Evolutionary conservation across 2,888 invertebrate genomes (phyloP).

Genomic region (Lycaena phlaeas): DNA sequence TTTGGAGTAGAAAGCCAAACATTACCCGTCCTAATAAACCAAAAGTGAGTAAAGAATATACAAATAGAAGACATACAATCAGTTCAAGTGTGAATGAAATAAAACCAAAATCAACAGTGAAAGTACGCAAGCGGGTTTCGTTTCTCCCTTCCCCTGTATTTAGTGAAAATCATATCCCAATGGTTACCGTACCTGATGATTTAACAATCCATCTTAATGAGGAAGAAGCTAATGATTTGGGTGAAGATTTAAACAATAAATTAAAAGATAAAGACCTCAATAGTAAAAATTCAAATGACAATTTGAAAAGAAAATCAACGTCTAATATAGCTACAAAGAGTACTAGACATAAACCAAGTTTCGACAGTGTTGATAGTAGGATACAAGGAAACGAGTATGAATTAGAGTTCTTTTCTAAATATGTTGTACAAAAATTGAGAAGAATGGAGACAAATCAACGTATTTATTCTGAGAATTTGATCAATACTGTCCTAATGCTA

Average conservation of each 20-base stretch:
- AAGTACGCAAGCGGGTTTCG: slow-evolving; percentile 56
- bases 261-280: slow-evolving; percentile 19
- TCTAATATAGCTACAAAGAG: slow-evolving; percentile 34
- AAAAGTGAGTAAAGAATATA: slow-evolving; percentile 29
- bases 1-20: slow-evolving; percentile 55
- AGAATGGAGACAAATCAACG: slow-evolving; percentile 66
- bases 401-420: slow-evolving; percentile 62
- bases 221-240: slow-evolving; percentile 55
- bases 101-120: slow-evolving; percentile 43
- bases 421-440: slow-evolving; percentile 60
- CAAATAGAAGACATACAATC: slow-evolving; percentile 45
- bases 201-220: slow-evolving; percentile 65
- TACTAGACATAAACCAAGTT: slow-evolving; percentile 38
- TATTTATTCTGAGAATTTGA: slow-evolving; percentile 64
- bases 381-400: slow-evolving; percentile 48
- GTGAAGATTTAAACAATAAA: slow-evolving; percentile 47
- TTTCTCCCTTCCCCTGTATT: slow-evolving; percentile 59
- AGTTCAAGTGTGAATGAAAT: slow-evolving; percentile 27
- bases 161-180: slow-evolving; percentile 58
- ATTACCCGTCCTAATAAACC: slow-evolving; percentile 35
- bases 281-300: slow-evolving; percentile 25
- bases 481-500: slow-evolving; percentile 64
- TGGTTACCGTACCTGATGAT: slow-evolving; percentile 67
- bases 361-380: slow-evolving; percentile 30
- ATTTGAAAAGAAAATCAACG: slow-evolving; percentile 34